Percentiles rank a stretch among this genome's conserved stretches.
These are phyloP conservation scores for Agrotis segetum DNA, from an alignment of 2,888 invertebrate genomes.

Conservation along the genomic window DNA sequence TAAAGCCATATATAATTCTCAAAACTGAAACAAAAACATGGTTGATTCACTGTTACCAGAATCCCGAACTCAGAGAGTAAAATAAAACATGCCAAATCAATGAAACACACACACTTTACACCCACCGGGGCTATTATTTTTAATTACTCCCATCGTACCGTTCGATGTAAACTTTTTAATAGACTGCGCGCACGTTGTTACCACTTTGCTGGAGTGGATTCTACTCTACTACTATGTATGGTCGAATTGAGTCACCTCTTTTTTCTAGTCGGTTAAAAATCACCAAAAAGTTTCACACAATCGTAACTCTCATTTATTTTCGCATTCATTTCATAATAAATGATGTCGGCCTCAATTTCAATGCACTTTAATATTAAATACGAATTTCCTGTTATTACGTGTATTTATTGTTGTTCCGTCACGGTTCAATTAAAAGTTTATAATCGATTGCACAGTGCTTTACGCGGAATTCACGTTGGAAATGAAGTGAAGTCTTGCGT, in stretches of 20 bases:
- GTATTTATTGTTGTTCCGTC: slow-evolving; percentile 24
- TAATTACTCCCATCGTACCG: slow-evolving; percentile 59
- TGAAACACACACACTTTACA: slow-evolving; percentile 35
- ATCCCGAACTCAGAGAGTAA: slow-evolving; percentile 17
- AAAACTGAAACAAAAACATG: background rate
- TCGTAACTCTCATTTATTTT: background rate
- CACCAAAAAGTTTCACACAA: background rate
- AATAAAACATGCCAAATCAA: slow-evolving; percentile 38
- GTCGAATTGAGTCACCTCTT: too few species aligned
- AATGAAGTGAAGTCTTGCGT: slow-evolving; percentile 4
- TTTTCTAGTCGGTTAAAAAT: background rate
- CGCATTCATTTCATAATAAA: background rate
- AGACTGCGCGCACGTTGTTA: slow-evolving; percentile 50
- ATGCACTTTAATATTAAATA: slow-evolving; percentile 17
- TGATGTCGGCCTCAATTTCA: slow-evolving; percentile 1
- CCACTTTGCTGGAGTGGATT: slow-evolving; percentile 32
- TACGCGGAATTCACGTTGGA: slow-evolving; percentile 1
- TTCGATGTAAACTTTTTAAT: slow-evolving; percentile 67
- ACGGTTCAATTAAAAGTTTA: slow-evolving; percentile 50
- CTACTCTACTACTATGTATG: too few species aligned
- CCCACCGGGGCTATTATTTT: slow-evolving; percentile 59
- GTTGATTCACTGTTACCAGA: background rate
- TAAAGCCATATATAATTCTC: too few species aligned
- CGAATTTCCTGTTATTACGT: slow-evolving; percentile 11
- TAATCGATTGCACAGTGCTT: slow-evolving; percentile 40